These are phyloP conservation scores for Eidolon helvum DNA, from an alignment of 2,113 vertebrate genomes.

Conservation along the genomic window DNA sequence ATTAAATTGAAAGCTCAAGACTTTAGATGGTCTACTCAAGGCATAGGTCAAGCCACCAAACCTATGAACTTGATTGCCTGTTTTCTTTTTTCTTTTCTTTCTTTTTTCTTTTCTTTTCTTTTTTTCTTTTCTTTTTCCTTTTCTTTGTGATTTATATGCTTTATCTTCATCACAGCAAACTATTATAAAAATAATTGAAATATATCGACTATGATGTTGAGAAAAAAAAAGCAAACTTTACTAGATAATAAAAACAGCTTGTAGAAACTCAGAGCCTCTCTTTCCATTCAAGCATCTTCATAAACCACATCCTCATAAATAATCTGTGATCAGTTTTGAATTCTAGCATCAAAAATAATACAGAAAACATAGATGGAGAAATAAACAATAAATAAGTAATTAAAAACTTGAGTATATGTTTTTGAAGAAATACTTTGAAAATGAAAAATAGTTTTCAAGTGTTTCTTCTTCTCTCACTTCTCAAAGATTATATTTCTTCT, in stretches of 20 bases:
- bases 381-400: background rate
- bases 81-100: too few relatives aligned
- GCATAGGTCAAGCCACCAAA: background rate
- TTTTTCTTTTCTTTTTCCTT: too few relatives aligned
- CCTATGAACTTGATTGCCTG: background rate
- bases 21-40: background rate
- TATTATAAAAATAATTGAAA: background rate
- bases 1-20: background rate
- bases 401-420: background rate
- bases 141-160: background rate
- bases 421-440: background rate
- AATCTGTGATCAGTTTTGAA: background rate
- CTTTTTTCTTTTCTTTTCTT: too few relatives aligned
- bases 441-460: background rate
- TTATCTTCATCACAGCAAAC: background rate
- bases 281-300: background rate
- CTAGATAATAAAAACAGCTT: background rate
- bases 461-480: background rate
- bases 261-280: rapidly evolving
- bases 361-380: background rate
- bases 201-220: background rate
- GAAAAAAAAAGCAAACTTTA: background rate
- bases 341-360: background rate
- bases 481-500: background rate
- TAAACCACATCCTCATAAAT: background rate